Percentiles rank a stretch among this genome's conserved stretches.
Conservation (phyloP, 2,888 invertebrate species). For the Chrysomela aeneicollis region DNA sequence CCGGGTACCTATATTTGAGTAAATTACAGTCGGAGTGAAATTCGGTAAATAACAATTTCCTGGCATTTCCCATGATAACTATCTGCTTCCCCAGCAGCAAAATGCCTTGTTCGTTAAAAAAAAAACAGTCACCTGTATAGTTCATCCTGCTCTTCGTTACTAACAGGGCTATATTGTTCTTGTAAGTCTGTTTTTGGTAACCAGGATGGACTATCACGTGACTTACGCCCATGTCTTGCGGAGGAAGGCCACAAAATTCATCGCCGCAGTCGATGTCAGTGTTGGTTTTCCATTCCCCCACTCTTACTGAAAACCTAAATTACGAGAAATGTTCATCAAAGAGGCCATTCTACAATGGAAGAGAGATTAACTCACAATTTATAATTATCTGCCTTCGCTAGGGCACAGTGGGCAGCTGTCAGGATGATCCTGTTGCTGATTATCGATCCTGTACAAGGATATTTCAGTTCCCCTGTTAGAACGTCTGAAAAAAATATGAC, state of each 20-base stretch:
- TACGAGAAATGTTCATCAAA: background rate
- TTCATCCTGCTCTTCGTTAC: constrained; percentile 74
- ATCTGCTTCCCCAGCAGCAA: too few species aligned
- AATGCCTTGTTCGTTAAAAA: too few species aligned
- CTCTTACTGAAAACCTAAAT: constrained; percentile 73
- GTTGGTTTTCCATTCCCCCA: constrained; percentile 78
- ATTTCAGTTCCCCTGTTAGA: constrained; percentile 72
- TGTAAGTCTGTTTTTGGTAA: constrained; percentile 67
- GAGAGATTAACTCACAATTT: constrained; percentile 81
- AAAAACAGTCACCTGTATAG: constrained; percentile 64
- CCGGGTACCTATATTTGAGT: too few species aligned
- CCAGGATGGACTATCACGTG: constrained; percentile 81
- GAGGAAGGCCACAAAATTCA: constrained; percentile 77
- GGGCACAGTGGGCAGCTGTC: constrained; percentile 82
- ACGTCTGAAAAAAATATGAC: constrained; percentile 65
- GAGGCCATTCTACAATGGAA: too few species aligned
- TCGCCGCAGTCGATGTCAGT: constrained; percentile 78
- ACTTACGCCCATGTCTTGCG: constrained; percentile 75
- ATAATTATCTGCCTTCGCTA: constrained; percentile 78
- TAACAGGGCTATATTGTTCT: constrained; percentile 77
- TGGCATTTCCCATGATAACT: too few species aligned
- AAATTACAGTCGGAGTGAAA: too few species aligned
- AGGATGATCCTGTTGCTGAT: constrained; percentile 69
- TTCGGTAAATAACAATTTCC: too few species aligned
- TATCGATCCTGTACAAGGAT: constrained; percentile 80